A percentile compares a stretch with the other conserved stretches of the same genome.
Evolutionary conservation across 2,113 vertebrate genomes (phyloP).

Genomic region (Coregonus clupeaformis): DNA sequence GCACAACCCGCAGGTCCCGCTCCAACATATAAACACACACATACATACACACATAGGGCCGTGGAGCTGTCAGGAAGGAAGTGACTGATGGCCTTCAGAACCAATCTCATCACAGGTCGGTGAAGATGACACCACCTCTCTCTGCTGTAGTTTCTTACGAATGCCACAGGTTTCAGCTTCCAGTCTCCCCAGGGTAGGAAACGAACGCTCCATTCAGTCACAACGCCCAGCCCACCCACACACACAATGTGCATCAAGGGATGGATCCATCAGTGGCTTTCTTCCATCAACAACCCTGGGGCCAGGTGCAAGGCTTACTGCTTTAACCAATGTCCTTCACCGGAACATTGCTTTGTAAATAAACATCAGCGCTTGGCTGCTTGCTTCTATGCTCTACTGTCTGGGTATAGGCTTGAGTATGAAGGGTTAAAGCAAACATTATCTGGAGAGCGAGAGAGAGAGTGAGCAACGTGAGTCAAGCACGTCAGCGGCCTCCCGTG

Average conservation of each 20-base stretch:
- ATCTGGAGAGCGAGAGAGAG: background rate
- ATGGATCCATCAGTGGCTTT: too few relatives aligned
- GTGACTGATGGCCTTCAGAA: slow-evolving; percentile 57
- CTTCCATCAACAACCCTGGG: background rate
- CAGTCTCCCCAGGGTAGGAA: background rate
- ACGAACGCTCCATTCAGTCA: background rate
- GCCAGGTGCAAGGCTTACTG: too few relatives aligned
- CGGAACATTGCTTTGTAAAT: too few relatives aligned
- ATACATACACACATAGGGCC: background rate
- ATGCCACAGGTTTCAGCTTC: slow-evolving; percentile 1
- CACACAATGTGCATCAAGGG: background rate
- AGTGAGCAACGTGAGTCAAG: slow-evolving; percentile 49
- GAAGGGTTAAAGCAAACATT: background rate
- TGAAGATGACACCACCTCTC: slow-evolving; percentile 20
- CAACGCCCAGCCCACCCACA: background rate
- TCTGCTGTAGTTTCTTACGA: background rate
- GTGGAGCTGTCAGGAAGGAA: slow-evolving; percentile 15
- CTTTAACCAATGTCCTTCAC: background rate
- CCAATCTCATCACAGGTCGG: slow-evolving; percentile 39
- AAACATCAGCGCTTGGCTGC: too few relatives aligned
- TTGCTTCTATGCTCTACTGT: background rate
- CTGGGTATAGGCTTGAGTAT: background rate
- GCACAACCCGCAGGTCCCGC: background rate
- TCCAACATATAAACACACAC: background rate
- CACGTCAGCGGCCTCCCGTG: slow-evolving; percentile 30